Conservation (phyloP, 35 echinoderm and acorn worm genomes). For the Ptychodera flava region DNA sequence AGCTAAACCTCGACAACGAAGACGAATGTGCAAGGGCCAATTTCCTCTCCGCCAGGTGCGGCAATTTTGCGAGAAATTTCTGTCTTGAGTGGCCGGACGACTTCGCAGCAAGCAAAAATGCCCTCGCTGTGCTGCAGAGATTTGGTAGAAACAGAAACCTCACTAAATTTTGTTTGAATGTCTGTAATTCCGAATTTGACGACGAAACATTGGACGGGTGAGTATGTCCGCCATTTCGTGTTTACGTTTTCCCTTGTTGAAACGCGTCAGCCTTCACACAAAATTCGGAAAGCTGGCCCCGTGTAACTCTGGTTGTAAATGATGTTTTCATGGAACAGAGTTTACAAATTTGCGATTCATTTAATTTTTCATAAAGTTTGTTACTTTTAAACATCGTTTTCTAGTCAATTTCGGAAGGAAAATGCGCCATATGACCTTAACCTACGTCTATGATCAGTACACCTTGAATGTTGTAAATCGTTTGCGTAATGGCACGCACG, state of each 20-base stretch:
- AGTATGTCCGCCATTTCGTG: neutral
- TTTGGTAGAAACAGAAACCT: neutral
- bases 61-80: neutral
- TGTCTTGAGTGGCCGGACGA: neutral
- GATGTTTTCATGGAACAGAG: too few species aligned
- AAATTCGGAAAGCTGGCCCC: too few species aligned
- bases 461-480: too few species aligned
- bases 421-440: too few species aligned
- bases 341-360: too few species aligned
- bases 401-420: too few species aligned
- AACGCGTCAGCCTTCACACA: too few species aligned
- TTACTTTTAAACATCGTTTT: too few species aligned
- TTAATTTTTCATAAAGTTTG: too few species aligned
- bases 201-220: neutral
- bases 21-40: neutral
- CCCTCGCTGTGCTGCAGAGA: neutral
- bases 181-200: neutral
- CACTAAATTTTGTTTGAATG: neutral
- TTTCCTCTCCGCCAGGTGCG: neutral
- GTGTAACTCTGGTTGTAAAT: too few species aligned
- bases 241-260: neutral
- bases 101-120: neutral
- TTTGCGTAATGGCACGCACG: too few species aligned
- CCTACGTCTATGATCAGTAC: too few species aligned
- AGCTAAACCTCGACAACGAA: neutral